Percentiles rank a stretch among this genome's conserved stretches.
These are phyloP conservation scores for Heliconius himera DNA, from an alignment of 1,140 invertebrate genomes.

Conservation along the genomic window DNA sequence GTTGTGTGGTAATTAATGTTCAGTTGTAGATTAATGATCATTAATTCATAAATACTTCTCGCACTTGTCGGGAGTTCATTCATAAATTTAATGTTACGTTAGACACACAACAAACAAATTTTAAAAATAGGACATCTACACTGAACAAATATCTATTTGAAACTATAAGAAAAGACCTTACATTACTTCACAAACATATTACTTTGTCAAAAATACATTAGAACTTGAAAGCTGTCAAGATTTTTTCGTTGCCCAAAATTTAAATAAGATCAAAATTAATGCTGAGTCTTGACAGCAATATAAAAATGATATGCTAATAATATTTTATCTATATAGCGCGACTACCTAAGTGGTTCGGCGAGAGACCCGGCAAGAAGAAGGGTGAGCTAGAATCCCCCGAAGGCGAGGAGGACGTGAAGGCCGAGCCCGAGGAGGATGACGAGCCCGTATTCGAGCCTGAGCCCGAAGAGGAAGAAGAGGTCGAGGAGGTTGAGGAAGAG, in stretches of 20 bases:
- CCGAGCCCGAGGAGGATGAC: constrained; percentile 87
- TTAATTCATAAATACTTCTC: neutral
- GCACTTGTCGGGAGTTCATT: neutral
- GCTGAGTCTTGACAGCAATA: neutral
- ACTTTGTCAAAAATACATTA: neutral
- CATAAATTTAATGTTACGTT: neutral
- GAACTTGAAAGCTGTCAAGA: neutral
- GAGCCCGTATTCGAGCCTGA: constrained; percentile 88
- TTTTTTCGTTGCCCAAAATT: neutral
- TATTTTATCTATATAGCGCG: constrained; percentile 83
- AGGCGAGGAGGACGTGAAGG: constrained; percentile 92
- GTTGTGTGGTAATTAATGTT: constrained; percentile 24
- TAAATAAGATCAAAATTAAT: neutral
- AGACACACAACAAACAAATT: neutral
- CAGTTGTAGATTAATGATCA: neutral
- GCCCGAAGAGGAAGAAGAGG: constrained; percentile 84
- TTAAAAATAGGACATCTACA: neutral
- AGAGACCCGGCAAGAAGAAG: constrained; percentile 94
- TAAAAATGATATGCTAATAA: neutral
- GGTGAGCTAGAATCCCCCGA: constrained; percentile 93
- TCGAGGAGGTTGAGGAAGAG: constrained; percentile 85
- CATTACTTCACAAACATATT: constrained; percentile 38
- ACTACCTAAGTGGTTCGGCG: constrained; percentile 96
- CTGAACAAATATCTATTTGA: neutral
- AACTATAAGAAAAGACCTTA: neutral